These are phyloP conservation scores for Agriopis leucophaearia DNA, from an alignment of 2,888 invertebrate species.

Conservation along the genomic window DNA sequence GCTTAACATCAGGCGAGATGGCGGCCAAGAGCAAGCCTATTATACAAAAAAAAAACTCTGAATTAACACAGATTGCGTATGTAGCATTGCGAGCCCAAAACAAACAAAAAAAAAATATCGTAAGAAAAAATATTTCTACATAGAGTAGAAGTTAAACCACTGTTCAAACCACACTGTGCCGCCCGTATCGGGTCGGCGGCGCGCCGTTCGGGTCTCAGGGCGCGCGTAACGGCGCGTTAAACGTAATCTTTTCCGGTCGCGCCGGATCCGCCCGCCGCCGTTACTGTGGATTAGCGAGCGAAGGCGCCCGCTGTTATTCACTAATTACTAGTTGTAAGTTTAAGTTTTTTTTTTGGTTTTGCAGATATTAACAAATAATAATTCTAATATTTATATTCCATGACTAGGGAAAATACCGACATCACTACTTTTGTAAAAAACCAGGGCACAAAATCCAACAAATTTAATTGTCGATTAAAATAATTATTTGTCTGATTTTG, in stretches of 20 bases:
- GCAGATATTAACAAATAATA: neutral
- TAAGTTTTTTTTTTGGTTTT: neutral
- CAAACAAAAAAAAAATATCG: too few relatives aligned
- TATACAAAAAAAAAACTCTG: too few relatives aligned
- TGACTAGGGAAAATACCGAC: too few relatives aligned
- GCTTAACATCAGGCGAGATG: too few relatives aligned
- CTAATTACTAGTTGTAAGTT: conserved; percentile 23
- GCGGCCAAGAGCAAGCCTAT: too few relatives aligned
- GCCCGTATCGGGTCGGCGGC: conserved; percentile 30
- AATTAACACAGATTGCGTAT: too few relatives aligned
- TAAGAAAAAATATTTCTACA: neutral
- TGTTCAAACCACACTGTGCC: neutral
- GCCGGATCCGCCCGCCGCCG: conserved; percentile 30
- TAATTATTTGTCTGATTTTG: too few relatives aligned
- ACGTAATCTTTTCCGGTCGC: conserved; percentile 49
- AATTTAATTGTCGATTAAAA: too few relatives aligned
- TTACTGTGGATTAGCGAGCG: conserved; percentile 35
- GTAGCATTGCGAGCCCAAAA: too few relatives aligned
- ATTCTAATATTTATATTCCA: neutral
- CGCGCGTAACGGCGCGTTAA: conserved; percentile 49
- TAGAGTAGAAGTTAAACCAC: neutral
- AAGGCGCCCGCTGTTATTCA: conserved; percentile 13
- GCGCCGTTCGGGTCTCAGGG: conserved; percentile 28
- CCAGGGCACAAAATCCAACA: too few relatives aligned
- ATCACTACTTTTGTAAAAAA: neutral